Base-by-base conservation (phyloP, 1,140 invertebrate genomes). In the Archivesica marissinica region DNA sequence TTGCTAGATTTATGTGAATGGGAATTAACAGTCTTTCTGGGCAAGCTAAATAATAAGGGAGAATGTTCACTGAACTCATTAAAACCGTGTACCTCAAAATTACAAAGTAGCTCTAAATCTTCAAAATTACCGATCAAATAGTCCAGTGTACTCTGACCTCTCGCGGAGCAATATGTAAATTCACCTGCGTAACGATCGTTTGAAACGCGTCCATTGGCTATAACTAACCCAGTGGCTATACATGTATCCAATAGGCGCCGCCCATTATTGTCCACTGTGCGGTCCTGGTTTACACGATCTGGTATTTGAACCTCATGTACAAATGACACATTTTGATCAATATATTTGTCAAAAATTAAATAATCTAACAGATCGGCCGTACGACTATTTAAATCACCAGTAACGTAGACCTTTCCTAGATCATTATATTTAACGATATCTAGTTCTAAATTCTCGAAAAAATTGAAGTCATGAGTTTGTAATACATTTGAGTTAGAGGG, bases 331-430 rank as follows among this genome's bases (percentile, higher is more conserved):
- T 47, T 47, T 11, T 20, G 44, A 47, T 47, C 30, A 72, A 72
- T 20, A 41, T 35, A n/a, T 6, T 39, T 20, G 35, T 41, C 39
- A 41, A 20, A 41, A 20, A 39, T 20, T 35, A 72, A 2, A 41
- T 23, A 39, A 72, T 72, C 66, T 30, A 41, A 15, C 2, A 72
- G n/a, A 72, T 72, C 41, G 3, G 33, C 15, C 28, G 33, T 20
- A 23, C 66, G 20, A 39, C 33, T 41, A 41, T 72, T 72, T 35
- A 72, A 20, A 41, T 72, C 66, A 39, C 66, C 66, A 39, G 66
- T 39, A 23, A 72, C 30, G 30, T 23, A 72, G 17, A n/a, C n/a
- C 28, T 35, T 72, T 23, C 9, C 3, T 35, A 35, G 41, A 35
- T 20, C 3, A 11, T 41, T 11, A 28, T 72, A 72, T 38, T 72